Conservation (phyloP, 2,888 invertebrate genomes). For the Masnerella sp. region DNA sequence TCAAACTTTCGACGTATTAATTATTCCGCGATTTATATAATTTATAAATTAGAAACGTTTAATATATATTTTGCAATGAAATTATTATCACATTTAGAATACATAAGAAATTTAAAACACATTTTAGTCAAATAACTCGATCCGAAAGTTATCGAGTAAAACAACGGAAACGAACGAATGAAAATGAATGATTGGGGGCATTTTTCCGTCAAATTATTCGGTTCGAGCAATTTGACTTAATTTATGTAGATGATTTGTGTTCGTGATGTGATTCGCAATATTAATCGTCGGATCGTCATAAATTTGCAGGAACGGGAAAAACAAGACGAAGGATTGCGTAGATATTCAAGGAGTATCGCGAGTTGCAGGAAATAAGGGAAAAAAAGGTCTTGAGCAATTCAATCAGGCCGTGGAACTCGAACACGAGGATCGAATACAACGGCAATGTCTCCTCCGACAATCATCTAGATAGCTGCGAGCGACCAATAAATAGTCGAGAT, state of each 20-base stretch:
- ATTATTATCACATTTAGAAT: no score
- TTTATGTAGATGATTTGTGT: conserved; percentile 17
- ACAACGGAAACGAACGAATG: no score
- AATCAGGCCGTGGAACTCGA: conserved; percentile 64
- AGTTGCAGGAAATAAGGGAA: conserved; percentile 49
- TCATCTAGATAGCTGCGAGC: conserved; percentile 67
- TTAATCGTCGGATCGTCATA: conserved; percentile 19
- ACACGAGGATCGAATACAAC: conserved; percentile 62
- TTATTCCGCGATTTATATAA: no score
- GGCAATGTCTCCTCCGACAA: conserved; percentile 69
- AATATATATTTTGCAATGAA: no score
- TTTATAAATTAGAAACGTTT: no score
- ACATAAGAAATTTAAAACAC: no score
- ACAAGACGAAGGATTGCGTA: conserved; percentile 28
- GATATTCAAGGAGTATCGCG: conserved; percentile 43
- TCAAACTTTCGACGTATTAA: no score
- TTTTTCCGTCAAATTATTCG: background rate
- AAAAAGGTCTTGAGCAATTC: conserved; percentile 64
- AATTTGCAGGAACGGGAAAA: conserved; percentile 28
- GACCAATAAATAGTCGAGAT: conserved; percentile 74
- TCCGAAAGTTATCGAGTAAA: no score
- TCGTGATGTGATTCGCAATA: conserved; percentile 17
- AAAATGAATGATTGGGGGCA: no score
- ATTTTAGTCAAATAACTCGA: no score
- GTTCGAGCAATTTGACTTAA: background rate